Percentiles rank a stretch among this genome's conserved stretches.
phyloP scores from a whole-genome alignment of 2,888 invertebrate genomes.

The Crossocerus cetratus region DNA sequence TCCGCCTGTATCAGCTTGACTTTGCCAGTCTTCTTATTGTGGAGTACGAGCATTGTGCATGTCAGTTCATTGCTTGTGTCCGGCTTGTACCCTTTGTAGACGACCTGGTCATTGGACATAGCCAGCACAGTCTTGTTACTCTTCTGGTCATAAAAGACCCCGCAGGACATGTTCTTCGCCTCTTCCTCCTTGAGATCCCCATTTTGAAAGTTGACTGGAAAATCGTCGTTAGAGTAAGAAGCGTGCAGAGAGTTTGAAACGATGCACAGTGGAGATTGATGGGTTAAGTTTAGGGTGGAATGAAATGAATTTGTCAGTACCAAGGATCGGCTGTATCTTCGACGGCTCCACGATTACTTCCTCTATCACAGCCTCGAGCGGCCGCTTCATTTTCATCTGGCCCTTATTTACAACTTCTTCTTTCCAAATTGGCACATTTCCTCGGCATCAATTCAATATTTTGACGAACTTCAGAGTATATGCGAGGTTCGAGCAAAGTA shows the following conservation, averaged over 20 bases:
- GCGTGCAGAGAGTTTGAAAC: too few species aligned
- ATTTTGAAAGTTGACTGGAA: constrained; percentile 71
- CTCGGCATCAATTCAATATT: too few species aligned
- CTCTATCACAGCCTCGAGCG: constrained; percentile 64
- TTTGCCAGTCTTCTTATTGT: constrained; percentile 71
- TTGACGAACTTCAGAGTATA: too few species aligned
- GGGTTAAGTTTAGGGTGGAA: too few species aligned
- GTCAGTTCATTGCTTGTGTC: constrained; percentile 61
- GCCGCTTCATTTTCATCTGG: constrained; percentile 55
- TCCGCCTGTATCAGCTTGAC: constrained; percentile 71
- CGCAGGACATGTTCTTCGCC: constrained; percentile 66
- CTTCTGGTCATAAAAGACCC: constrained; percentile 64
- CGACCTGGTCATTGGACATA: constrained; percentile 68
- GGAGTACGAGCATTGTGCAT: constrained; percentile 70
- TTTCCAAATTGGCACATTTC: too few species aligned
- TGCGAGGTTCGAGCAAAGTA: too few species aligned
- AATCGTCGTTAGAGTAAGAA: not conserved
- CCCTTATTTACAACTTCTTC: not conserved
- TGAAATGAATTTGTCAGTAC: constrained; percentile 46
- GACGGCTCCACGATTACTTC: constrained; percentile 65
- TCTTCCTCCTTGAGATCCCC: constrained; percentile 70
- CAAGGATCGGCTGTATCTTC: constrained; percentile 71
- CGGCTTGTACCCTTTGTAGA: constrained; percentile 71
- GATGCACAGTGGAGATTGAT: too few species aligned
- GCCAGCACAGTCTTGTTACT: constrained; percentile 63